Evolutionary conservation across 1,140 invertebrate genomes (phyloP).

Genomic region (Micrasema longulum): DNA sequence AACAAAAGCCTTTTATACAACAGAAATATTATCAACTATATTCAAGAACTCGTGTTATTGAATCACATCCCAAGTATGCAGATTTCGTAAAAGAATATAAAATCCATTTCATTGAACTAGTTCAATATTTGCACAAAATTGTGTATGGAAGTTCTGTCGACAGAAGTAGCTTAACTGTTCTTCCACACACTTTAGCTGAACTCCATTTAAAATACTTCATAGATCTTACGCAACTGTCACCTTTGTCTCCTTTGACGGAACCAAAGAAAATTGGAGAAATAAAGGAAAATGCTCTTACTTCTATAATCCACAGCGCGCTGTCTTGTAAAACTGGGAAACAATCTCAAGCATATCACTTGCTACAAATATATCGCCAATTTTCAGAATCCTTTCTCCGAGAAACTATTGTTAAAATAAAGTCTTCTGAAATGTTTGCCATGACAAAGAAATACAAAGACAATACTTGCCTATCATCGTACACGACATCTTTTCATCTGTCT

Average conservation of each 20-base stretch:
- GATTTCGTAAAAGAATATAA: conserved; percentile 36
- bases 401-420: conserved; percentile 68
- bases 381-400: conserved; percentile 69
- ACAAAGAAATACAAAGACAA: conserved; percentile 59
- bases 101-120: conserved; percentile 50
- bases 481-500: conserved; percentile 44
- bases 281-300: conserved; percentile 15
- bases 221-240: background rate
- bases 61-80: conserved; percentile 10
- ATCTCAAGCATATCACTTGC: conserved; percentile 71
- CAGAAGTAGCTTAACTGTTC: conserved; percentile 7
- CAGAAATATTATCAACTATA: conserved; percentile 31
- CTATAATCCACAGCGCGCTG: conserved; percentile 72
- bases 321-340: conserved; percentile 69
- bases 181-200: conserved; percentile 38
- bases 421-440: conserved; percentile 69
- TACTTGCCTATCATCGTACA: conserved; percentile 5
- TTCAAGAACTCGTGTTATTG: background rate
- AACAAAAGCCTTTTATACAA: conserved; percentile 2
- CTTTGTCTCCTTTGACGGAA: background rate
- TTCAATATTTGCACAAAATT: conserved; percentile 37
- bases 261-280: conserved; percentile 1
- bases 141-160: conserved; percentile 23
- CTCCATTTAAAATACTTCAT: conserved; percentile 35
- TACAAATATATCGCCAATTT: conserved; percentile 76